Base-by-base conservation (phyloP, 1,140 invertebrate species). In the Drosophila miranda region DNA sequence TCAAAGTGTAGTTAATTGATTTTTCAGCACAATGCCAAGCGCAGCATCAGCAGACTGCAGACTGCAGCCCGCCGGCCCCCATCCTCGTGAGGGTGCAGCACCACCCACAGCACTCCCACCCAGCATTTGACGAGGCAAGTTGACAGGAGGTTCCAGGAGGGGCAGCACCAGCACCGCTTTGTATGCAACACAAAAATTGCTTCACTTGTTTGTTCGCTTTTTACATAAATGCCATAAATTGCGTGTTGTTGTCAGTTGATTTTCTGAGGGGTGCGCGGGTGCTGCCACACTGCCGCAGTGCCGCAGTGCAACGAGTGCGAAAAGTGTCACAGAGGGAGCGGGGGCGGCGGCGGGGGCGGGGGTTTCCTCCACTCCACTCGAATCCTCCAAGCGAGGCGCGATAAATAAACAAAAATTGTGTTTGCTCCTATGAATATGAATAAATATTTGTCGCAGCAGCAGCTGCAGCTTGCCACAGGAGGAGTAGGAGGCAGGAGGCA, bases 1-100 rank as follows among this genome's bases (percentile, higher is more conserved):
- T 81, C 78, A 86, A 86, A 78, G 82, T 86, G 82, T 69, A 75
- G 82, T 87, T 86, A 86, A 87, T 87, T 87, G 82, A 87, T 87
- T 87, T 86, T 87, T 75, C 82, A 87, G 75, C 74, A 75, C 82
- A 87, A 81, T 87, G 82, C 68, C 81, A 76, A 77, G 72, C 45
- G 52, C 62, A 72, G 56, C 56, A 53, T 16, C 16, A 16, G 16
- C 16, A 16, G 16, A 16, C 16, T 16, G 41, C 49, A 52, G 54
- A 19, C 42, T 69, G 48, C 50, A 74, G 55, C 38, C 19, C 19
- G 19, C 19, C 19, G 19, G 19, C 19, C 19, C 14, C 43, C 44
- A 45, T 30, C 30, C 30, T n/a, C 13, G 8, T 6, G 45, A n/a
- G 8, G 6, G 49, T 23, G 6, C 28, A 26, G 26, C n/a, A 50